Evolutionary conservation across 2,888 invertebrate genomes (phyloP).

Genomic region (Linnaemya vulpina): DNA sequence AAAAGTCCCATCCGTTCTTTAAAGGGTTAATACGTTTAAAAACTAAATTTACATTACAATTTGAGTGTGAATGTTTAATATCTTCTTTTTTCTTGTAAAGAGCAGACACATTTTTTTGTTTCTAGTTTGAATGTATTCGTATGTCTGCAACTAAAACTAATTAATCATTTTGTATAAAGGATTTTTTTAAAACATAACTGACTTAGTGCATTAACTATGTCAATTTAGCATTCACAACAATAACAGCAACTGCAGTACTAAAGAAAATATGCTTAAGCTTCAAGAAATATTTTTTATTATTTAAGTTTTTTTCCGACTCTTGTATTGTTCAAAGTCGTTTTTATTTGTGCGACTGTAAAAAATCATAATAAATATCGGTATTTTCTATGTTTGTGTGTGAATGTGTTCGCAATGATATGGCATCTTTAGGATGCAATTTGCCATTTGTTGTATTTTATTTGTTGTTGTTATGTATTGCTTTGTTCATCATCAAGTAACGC

Average conservation of each 20-base stretch:
- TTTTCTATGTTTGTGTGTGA: slow-evolving; percentile 3
- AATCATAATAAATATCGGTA: background rate
- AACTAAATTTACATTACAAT: slow-evolving; percentile 10
- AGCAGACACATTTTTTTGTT: background rate
- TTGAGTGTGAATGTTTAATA: slow-evolving; percentile 29
- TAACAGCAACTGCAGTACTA: slow-evolving; percentile 31
- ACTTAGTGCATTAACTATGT: slow-evolving; percentile 49
- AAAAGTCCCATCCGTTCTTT: background rate
- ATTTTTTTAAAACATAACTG: slow-evolving; percentile 28
- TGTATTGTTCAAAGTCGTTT: slow-evolving; percentile 32
- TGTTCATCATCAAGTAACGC: slow-evolving; percentile 78
- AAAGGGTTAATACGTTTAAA: slow-evolving; percentile 28
- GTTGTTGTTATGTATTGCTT: slow-evolving; percentile 16
- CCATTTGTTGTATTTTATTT: slow-evolving; percentile 73
- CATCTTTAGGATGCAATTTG: slow-evolving; percentile 78
- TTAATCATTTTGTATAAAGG: slow-evolving; percentile 63
- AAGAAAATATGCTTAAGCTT: slow-evolving; percentile 32
- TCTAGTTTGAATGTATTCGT: background rate
- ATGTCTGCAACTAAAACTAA: slow-evolving; percentile 58
- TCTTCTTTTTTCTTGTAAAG: background rate
- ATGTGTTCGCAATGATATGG: slow-evolving; percentile 58
- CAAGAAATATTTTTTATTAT: slow-evolving; percentile 24
- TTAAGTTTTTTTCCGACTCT: slow-evolving; percentile 17
- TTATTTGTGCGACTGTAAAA: slow-evolving; percentile 7
- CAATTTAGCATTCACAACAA: slow-evolving; percentile 48